Evolutionary conservation across 2,113 vertebrate species (phyloP), one percentile per base, ranked within the genome.

Genomic region (Bos taurus): DNA sequence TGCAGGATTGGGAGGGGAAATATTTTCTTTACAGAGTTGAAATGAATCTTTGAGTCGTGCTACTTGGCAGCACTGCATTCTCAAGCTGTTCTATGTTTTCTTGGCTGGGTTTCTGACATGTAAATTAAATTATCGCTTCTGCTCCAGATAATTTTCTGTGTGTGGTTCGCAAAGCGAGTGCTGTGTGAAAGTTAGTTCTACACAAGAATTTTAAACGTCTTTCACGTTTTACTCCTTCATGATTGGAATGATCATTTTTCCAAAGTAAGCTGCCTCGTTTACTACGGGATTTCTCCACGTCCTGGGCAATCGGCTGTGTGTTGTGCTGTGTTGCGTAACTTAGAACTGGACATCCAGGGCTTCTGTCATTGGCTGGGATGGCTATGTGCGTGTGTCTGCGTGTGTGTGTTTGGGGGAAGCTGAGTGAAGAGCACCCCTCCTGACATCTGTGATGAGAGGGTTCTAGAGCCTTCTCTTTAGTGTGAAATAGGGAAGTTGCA

Each of bases 311-410:
- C 0, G 6, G 74, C 33, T 9, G 3, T 17, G 21, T 11, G 4
- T 0, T 43, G 25, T 2, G 1, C 7, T 12, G 19, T 19, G 17
- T 5, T 36, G 33, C 3, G 5, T 12, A 17, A 36, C 23, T 40
- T 25, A 40, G 14, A 21, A 23, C 28, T 2, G 13, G 13, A 25
- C 9, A 2, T 1, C 3, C 2, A 56, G 46, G 21, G 25, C 16
- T 25, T 4, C 12, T 40, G n/a, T 4, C 2, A 0, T 13, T 26
- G 3, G 25, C 59, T 26, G 4, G 0, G 2, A 3, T 0, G 28
- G 59, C 14, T 11, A 3, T 50, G 19, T 12, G 21, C 7, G 21
- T 14, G 10, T 33, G 16, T 6, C 10, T 14, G 21, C 19, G 33
- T 11, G 23, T 16, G 36, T 5, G 14, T 25, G 30, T 33, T 23